Evolutionary conservation across 2,888 invertebrate species (phyloP), one percentile per base, ranked within the genome.

Genomic region (Ctena decussata): DNA sequence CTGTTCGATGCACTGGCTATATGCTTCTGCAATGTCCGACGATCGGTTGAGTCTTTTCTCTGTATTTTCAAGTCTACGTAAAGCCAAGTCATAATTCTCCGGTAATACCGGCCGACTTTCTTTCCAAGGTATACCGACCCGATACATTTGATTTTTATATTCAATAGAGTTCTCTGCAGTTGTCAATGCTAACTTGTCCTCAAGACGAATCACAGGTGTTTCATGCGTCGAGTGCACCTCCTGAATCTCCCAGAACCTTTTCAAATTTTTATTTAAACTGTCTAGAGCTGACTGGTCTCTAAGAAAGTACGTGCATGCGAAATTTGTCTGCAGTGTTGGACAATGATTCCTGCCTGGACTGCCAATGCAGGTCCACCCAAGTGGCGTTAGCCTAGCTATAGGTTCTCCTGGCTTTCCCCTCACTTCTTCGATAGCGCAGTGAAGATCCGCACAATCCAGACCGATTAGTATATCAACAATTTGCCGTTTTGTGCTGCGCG

Each of bases 51-150:
- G n/a, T n/a, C n/a, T n/a, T n/a, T n/a, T n/a, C n/a, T 83, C 84
- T 74, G 87, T 89, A 41, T 79, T 71, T 37, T 76, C 27, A 15
- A 83, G 44, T 18, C 82, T 21, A 12, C 44, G 49, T 53, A 69
- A 8, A 8, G 78, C 83, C 70, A 75, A 70, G 0, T 57, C 24
- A 32, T 79, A 69, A 35, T 70, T 79, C 27, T 75, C 49, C 27
- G 0, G 27, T n/a, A 74, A 24, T 24, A 21, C 18, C 30, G n/a
- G 15, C 44, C 15, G 27, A 6, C 69, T 35, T 15, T 39, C 32
- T 53, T 69, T 83, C 83, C 78, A 79, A 53, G 83, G 78, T 30
- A 83, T 39, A 72, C 46, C 27, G 24, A 80, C 80, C 57, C 60
- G 32, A 32, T 80, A 80, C 35, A 32, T 37, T 32, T 53, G 18